Evolutionary conservation across 2,797 vertebrate species (phyloP).

Genomic region (Setipinna tenuifilis): DNA sequence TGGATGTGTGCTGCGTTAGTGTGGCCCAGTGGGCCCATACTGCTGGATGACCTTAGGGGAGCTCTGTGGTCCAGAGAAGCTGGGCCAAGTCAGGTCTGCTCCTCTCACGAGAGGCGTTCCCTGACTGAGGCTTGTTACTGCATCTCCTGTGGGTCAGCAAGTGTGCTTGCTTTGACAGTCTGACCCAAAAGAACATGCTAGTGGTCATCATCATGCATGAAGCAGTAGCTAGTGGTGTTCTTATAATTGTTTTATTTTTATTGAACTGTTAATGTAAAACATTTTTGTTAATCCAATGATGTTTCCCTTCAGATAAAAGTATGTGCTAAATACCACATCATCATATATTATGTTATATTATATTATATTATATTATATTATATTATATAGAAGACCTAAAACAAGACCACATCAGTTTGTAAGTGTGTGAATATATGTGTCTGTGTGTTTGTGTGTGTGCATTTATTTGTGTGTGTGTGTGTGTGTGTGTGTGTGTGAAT

Average conservation of each 20-base stretch:
- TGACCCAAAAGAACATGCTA: not conserved
- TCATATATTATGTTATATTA: too few relatives aligned
- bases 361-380: too few relatives aligned
- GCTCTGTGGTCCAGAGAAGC: too few relatives aligned
- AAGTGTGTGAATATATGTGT: not conserved
- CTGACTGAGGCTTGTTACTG: not conserved
- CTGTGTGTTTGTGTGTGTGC: not conserved
- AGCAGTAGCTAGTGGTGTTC: not conserved
- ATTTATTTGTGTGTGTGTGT: conserved; percentile 4
- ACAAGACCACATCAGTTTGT: not conserved
- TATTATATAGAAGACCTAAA: too few relatives aligned
- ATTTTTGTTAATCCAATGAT: too few relatives aligned
- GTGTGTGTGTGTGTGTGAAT: not conserved
- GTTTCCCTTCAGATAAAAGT: too few relatives aligned
- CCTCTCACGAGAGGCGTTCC: not conserved
- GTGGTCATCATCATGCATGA: not conserved
- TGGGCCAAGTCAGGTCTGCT: not conserved
- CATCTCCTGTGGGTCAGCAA: not conserved
- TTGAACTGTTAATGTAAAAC: too few relatives aligned
- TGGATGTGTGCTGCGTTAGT: not conserved
- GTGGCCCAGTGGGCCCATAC: not conserved
- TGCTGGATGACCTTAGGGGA: not conserved
- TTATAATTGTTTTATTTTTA: too few relatives aligned
- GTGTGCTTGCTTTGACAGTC: not conserved
- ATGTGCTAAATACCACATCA: too few relatives aligned